Conservation (phyloP, 2,888 invertebrate genomes). For the Eupithecia vulgata region DNA sequence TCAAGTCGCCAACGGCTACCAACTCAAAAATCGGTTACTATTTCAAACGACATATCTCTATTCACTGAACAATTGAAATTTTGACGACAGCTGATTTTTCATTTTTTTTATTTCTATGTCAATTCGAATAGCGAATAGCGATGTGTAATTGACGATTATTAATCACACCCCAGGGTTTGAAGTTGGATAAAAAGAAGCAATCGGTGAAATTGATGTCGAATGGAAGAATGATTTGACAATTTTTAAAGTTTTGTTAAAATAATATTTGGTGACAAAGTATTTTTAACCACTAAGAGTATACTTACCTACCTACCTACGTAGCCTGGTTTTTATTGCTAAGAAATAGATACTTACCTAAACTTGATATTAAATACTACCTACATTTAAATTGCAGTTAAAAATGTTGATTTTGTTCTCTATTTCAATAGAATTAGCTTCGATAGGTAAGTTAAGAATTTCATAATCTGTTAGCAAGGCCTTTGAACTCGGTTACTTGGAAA, state of each 20-base stretch:
- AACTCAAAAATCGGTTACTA: slow-evolving; percentile 7
- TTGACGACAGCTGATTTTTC: slow-evolving; percentile 38
- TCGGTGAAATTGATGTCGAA: slow-evolving; percentile 36
- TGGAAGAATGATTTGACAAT: slow-evolving; percentile 40
- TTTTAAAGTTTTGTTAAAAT: slow-evolving; percentile 4
- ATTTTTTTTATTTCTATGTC: slow-evolving; percentile 8
- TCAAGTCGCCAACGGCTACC: slow-evolving; percentile 20
- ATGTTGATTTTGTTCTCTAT: too few relatives aligned
- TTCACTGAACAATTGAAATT: slow-evolving; percentile 32
- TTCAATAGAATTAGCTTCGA: too few relatives aligned
- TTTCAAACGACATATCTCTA: slow-evolving; percentile 29
- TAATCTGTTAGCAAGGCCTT: neutral
- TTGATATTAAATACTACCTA: too few relatives aligned
- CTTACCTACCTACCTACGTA: neutral
- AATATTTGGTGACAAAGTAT: neutral
- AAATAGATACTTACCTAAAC: neutral
- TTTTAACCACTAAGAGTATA: neutral
- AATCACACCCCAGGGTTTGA: slow-evolving; percentile 42
- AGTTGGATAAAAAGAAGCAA: slow-evolving; percentile 39
- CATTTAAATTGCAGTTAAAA: too few relatives aligned
- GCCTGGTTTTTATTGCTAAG: neutral
- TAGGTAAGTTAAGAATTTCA: too few relatives aligned
- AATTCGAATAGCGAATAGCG: slow-evolving; percentile 25
- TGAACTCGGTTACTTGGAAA: neutral
- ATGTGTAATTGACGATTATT: slow-evolving; percentile 43